phyloP scores from a whole-genome alignment of 2,113 vertebrate species.

The Melanerpes formicivorus region DNA sequence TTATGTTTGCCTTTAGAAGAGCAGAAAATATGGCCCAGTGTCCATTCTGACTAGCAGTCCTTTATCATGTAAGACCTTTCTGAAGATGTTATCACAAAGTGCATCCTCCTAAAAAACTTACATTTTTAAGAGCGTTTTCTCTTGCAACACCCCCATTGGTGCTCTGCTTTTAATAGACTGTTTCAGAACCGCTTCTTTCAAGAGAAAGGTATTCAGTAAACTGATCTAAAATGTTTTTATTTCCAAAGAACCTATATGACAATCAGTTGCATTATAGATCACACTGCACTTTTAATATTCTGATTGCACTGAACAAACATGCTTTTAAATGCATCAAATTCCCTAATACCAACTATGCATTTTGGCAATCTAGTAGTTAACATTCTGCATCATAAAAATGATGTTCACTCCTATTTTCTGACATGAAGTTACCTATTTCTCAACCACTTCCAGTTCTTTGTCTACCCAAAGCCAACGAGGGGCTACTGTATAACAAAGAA shows the following conservation, averaged over 20 bases:
- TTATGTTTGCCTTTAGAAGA: neutral
- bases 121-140: neutral
- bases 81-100: neutral
- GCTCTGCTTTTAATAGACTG: neutral
- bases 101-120: neutral
- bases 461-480: neutral
- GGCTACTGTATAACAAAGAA: neutral
- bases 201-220: neutral
- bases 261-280: neutral
- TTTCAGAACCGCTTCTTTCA: neutral
- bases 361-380: constrained; percentile 4
- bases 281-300: neutral
- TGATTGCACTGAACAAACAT: neutral
- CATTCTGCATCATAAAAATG: neutral
- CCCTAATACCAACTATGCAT: neutral
- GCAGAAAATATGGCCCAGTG: neutral
- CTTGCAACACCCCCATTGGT: neutral
- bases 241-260: neutral
- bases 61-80: neutral
- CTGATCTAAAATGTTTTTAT: neutral
- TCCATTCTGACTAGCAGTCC: neutral
- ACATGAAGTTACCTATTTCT: neutral
- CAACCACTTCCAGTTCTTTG: neutral
- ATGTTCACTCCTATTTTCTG: neutral
- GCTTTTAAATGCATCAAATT: neutral